A percentile compares a stretch with the other conserved stretches of the same genome.
Evolutionary conservation across 2,888 invertebrate species (phyloP).

Genomic region (Beris morrisii): DNA sequence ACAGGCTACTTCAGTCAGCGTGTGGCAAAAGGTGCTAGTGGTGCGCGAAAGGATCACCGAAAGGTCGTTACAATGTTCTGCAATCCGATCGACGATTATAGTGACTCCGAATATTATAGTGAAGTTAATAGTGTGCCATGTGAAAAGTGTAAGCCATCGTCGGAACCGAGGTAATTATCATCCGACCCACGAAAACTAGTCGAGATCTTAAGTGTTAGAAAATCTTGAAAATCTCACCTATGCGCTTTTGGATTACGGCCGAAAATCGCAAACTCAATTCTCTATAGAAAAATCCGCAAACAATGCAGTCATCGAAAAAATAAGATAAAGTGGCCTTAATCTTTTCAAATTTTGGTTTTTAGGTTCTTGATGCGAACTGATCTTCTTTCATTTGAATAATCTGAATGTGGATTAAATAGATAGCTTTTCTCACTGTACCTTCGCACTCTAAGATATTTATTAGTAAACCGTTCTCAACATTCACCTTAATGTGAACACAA

Average conservation of each 20-base stretch:
- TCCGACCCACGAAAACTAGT: too few relatives aligned
- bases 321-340: conserved; percentile 14
- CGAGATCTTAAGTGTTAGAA: too few relatives aligned
- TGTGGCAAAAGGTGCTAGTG: not conserved
- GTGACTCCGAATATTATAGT: conserved; percentile 26
- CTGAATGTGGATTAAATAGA: conserved; percentile 11
- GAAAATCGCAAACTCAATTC: not conserved
- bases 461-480: conserved; percentile 17
- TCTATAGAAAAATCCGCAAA: not conserved
- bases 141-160: conserved; percentile 45
- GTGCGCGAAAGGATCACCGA: conserved; percentile 35
- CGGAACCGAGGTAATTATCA: conserved; percentile 16
- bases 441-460: not conserved
- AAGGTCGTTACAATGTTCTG: conserved; percentile 24
- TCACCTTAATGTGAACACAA: conserved; percentile 20
- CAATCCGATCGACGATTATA: conserved; percentile 10
- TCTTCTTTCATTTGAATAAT: conserved; percentile 13
- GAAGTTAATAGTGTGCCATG: conserved; percentile 49
- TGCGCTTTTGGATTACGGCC: too few relatives aligned
- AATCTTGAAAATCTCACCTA: too few relatives aligned
- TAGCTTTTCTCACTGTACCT: conserved; percentile 8
- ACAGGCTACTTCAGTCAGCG: conserved; percentile 51
- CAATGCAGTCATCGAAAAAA: not conserved
- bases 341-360: not conserved
- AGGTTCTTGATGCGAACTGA: conserved; percentile 10